These are phyloP conservation scores for Yponomeuta cagnagella DNA, from an alignment of 2,888 invertebrate species.

Conservation along the genomic window DNA sequence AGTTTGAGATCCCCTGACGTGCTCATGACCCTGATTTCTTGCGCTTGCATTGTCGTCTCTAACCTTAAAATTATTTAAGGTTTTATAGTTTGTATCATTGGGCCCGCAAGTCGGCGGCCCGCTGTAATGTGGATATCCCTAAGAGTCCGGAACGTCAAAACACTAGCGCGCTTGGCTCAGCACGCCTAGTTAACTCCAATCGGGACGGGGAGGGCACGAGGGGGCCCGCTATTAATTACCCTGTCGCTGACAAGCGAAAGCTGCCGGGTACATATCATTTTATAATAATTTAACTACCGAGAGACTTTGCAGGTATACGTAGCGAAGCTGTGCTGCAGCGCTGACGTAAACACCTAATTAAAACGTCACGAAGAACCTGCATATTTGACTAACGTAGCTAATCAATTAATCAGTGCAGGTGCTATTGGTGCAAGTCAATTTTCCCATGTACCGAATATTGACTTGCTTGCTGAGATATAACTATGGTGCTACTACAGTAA, in stretches of 20 bases:
- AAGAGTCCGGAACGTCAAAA: conserved; percentile 46
- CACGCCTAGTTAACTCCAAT: conserved; percentile 61
- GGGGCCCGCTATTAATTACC: conserved; percentile 66
- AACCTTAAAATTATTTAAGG: no score
- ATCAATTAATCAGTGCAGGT: neutral
- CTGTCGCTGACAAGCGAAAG: conserved; percentile 61
- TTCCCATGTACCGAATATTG: neutral
- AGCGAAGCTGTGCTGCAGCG: neutral
- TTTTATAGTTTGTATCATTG: no score
- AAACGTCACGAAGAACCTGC: neutral
- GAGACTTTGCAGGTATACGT: neutral
- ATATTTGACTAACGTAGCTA: neutral
- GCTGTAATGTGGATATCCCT: neutral
- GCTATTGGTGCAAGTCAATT: neutral
- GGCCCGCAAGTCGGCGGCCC: no score
- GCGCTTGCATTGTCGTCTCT: no score
- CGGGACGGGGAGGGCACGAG: conserved; percentile 35
- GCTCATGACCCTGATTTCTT: no score
- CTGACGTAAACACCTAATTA: neutral
- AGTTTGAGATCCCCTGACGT: no score
- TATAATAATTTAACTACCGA: conserved; percentile 50
- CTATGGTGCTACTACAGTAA: conserved; percentile 10
- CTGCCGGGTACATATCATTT: conserved; percentile 47
- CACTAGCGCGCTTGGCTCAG: conserved; percentile 40
- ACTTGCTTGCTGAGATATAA: neutral